Percentiles rank a stretch among this genome's conserved stretches.
phyloP scores from a whole-genome alignment of 2,888 invertebrate genomes.

The Lasioglossum lativentre region DNA sequence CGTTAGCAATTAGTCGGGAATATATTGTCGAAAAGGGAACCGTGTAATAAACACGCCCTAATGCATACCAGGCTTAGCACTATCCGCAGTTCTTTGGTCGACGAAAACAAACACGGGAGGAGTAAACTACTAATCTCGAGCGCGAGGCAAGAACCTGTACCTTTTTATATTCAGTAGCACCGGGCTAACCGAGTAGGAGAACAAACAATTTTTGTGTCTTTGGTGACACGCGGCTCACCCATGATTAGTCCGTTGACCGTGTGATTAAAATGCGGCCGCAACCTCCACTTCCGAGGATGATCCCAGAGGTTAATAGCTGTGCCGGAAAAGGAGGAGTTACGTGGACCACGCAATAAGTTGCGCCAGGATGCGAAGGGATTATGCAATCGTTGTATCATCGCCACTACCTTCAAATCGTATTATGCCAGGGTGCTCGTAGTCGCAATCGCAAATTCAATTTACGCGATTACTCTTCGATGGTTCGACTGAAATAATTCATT shows the following conservation, averaged over 20 bases:
- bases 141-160: not conserved
- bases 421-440: not conserved
- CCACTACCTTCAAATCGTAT: not conserved
- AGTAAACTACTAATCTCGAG: not conserved
- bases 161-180: conserved; percentile 57
- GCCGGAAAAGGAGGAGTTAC: conserved; percentile 34
- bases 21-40: not conserved
- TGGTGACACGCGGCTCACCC: not conserved
- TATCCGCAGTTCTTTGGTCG: not conserved
- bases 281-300: conserved; percentile 16
- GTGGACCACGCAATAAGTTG: conserved; percentile 1
- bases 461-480: not conserved
- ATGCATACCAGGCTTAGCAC: not conserved
- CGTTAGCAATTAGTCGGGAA: not conserved
- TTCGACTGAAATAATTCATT: no score
- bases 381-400: not conserved
- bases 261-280: not conserved
- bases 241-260: conserved; percentile 34
- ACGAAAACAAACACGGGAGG: not conserved
- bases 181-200: conserved; percentile 50
- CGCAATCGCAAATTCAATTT: not conserved
- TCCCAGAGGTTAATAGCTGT: not conserved
- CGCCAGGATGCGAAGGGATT: not conserved
- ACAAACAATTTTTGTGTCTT: conserved; percentile 50
- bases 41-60: not conserved